Percentiles rank a stretch among this genome's conserved stretches.
phyloP scores from a whole-genome alignment of 2,888 invertebrate species.

The Cotesia congregata region DNA sequence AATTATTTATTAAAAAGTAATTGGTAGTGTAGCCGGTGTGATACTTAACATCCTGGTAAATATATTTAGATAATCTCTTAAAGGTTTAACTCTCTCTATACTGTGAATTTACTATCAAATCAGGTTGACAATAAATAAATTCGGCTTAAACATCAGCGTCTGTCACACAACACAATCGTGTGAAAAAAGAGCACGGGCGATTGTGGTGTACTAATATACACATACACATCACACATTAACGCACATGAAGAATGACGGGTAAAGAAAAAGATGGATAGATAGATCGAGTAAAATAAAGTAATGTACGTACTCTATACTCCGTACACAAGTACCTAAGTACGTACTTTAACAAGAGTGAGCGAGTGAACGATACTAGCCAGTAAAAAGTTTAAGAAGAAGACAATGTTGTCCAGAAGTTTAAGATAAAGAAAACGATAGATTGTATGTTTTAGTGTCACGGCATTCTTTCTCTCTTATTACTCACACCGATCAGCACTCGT shows the following conservation, averaged over 20 bases:
- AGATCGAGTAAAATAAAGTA: constrained; percentile 6
- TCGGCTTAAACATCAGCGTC: constrained; percentile 56
- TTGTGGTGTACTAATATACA: neutral
- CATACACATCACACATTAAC: neutral
- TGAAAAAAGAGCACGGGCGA: constrained; percentile 8
- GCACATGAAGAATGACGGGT: neutral
- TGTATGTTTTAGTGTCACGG: constrained; percentile 31
- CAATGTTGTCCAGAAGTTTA: neutral
- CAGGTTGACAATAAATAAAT: constrained; percentile 47
- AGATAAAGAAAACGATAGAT: constrained; percentile 37
- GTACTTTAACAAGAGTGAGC: neutral
- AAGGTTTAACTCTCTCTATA: constrained; percentile 33
- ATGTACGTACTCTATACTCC: neutral
- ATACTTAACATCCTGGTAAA: constrained; percentile 21
- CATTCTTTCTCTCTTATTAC: constrained; percentile 21
- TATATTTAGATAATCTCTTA: constrained; percentile 28
- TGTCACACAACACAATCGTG: constrained; percentile 49
- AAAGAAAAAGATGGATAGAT: constrained; percentile 5
- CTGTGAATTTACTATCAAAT: neutral
- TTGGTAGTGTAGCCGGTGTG: constrained; percentile 25
- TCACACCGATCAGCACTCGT: constrained; percentile 3
- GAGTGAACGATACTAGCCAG: neutral
- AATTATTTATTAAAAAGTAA: constrained; percentile 40
- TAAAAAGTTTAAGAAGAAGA: neutral
- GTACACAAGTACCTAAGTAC: neutral